Conservation (phyloP, 1,140 invertebrate genomes). For the Delia radicum region DNA sequence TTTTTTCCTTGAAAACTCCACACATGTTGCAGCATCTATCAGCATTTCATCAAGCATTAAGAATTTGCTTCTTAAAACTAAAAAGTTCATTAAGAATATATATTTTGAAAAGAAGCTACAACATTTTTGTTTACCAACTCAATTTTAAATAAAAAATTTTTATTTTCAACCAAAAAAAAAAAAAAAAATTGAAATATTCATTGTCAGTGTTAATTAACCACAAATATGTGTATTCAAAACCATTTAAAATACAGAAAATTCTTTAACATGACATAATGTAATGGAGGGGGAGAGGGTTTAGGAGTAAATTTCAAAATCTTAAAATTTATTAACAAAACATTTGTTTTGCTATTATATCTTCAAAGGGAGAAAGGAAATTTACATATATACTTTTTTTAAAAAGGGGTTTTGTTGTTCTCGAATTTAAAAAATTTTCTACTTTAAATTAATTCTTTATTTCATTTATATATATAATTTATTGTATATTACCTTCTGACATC, state of each 20-base stretch:
- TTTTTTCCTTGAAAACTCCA: background rate
- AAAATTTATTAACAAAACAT: too few relatives aligned
- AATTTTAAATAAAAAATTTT: too few relatives aligned
- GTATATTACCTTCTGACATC: slow-evolving; percentile 62
- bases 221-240: background rate
- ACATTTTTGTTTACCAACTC: background rate
- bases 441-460: background rate
- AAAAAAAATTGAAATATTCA: background rate
- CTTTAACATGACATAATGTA: background rate
- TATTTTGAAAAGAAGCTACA: background rate
- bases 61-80: background rate
- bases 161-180: too few relatives aligned
- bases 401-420: background rate
- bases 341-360: too few relatives aligned
- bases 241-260: background rate
- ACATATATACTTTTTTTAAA: slow-evolving; percentile 13
- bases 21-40: background rate
- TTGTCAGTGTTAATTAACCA: background rate
- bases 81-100: background rate
- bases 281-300: too few relatives aligned
- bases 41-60: background rate
- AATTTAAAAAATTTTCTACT: background rate
- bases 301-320: too few relatives aligned
- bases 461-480: background rate
- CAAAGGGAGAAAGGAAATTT: background rate